Conservation (phyloP, 2,797 vertebrate species). For the Bucorvus abyssinicus region DNA sequence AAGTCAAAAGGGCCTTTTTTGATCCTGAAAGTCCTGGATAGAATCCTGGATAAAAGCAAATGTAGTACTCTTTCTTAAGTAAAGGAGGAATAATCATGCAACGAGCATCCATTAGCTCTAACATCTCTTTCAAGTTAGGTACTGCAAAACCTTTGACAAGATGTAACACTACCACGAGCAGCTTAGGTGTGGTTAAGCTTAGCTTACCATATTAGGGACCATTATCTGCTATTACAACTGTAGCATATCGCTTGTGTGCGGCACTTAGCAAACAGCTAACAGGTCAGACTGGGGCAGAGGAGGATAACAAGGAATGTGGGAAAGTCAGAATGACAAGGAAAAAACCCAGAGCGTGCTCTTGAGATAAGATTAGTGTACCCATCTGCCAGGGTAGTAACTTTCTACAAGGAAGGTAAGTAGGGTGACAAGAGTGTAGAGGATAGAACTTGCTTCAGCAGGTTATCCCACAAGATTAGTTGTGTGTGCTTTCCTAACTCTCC, state of each 20-base stretch:
- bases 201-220: neutral
- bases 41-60: neutral
- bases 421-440: neutral
- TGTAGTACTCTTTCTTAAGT: neutral
- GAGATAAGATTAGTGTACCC: neutral
- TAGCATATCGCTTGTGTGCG: neutral
- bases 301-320: neutral
- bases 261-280: neutral
- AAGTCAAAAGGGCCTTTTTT: neutral
- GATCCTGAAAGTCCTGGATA: neutral
- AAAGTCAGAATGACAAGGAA: neutral
- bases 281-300: neutral
- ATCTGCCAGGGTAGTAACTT: neutral
- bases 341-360: neutral
- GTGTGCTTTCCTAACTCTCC: neutral
- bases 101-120: neutral
- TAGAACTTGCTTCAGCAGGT: neutral
- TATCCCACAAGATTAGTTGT: neutral
- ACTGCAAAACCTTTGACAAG: neutral
- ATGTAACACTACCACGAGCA: neutral
- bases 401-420: neutral
- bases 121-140: neutral
- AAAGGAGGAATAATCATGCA: neutral
- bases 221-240: neutral
- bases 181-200: constrained; percentile 22